Percentiles rank a stretch among this genome's conserved stretches.
These are phyloP conservation scores for Sepioteuthis lessoniana DNA, from an alignment of 2,888 invertebrate genomes.

Conservation along the genomic window DNA sequence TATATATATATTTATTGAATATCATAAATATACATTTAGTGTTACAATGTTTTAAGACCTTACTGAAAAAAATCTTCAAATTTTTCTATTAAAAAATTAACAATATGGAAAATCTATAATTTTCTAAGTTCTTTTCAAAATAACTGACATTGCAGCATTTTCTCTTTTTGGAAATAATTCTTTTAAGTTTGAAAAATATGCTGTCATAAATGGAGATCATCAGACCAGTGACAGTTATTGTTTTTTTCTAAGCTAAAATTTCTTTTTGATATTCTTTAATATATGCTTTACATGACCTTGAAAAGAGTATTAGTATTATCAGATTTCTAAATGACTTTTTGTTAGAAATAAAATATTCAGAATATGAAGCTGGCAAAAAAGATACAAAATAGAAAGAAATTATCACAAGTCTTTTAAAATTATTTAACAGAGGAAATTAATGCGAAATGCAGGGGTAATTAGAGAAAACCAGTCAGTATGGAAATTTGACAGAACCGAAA, in stretches of 20 bases:
- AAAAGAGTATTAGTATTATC: no score
- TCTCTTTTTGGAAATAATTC: background rate
- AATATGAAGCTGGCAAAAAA: background rate
- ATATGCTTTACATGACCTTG: no score
- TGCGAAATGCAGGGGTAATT: no score
- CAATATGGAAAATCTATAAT: background rate
- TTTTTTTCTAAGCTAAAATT: no score
- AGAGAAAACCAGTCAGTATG: background rate
- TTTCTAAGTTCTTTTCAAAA: background rate
- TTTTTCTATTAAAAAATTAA: background rate
- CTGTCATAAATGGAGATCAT: background rate
- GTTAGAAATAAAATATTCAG: background rate
- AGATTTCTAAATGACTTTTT: no score
- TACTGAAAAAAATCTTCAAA: background rate
- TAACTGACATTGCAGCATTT: background rate
- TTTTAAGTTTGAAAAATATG: background rate
- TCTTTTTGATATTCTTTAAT: no score
- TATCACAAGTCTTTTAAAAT: no score
- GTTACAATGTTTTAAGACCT: no score
- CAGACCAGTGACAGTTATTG: background rate
- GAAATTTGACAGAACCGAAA: background rate
- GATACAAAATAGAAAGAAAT: no score
- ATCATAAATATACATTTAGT: no score
- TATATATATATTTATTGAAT: no score
- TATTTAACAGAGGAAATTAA: no score